These are phyloP conservation scores for Podilymbus podiceps DNA, from an alignment of 2,113 vertebrate genomes.

Conservation along the genomic window DNA sequence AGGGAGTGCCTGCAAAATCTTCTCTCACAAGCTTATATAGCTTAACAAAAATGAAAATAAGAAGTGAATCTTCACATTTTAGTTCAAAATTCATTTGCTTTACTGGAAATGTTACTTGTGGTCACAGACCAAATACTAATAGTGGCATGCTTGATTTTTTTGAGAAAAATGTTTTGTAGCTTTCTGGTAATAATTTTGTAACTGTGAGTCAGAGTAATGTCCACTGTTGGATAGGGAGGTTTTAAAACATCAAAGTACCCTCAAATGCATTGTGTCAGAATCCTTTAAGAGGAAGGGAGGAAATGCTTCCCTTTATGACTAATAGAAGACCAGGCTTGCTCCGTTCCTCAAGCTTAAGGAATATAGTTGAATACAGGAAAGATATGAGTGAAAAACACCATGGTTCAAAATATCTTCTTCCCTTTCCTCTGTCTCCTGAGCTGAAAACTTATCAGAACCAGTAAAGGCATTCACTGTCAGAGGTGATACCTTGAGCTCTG, in stretches of 20 bases:
- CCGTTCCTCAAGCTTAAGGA: neutral
- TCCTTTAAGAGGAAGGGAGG: neutral
- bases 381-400: neutral
- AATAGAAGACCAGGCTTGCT: neutral
- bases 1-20: neutral
- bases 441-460: neutral
- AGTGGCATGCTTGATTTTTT: neutral
- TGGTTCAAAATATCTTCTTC: neutral
- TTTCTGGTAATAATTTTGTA: slow-evolving; percentile 14
- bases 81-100: neutral
- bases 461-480: neutral
- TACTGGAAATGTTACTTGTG: neutral
- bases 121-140: neutral
- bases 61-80: neutral
- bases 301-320: neutral
- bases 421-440: neutral
- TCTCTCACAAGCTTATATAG: neutral
- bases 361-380: neutral
- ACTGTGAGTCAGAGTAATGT: neutral
- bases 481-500: neutral
- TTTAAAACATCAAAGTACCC: neutral
- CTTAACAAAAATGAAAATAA: neutral
- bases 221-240: neutral
- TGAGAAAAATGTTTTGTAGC: neutral
- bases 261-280: neutral